phyloP scores from a whole-genome alignment of 2,797 vertebrate genomes.

The Crax fasciolata region DNA sequence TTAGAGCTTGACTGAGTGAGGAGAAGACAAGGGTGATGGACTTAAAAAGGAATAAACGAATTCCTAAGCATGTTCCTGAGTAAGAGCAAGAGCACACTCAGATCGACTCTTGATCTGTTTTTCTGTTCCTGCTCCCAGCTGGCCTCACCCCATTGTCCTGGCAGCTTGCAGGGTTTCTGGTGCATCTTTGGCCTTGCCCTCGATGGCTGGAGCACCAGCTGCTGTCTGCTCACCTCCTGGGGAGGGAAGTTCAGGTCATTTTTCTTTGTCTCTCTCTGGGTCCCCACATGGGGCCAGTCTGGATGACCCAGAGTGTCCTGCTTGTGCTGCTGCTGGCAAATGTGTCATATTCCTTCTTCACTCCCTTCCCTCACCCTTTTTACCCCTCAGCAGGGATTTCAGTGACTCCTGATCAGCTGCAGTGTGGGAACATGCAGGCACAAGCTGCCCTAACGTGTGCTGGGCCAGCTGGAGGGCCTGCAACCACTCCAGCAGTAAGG shows the following conservation, averaged over 20 bases:
- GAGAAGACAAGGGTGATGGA: neutral
- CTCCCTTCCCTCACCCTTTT: neutral
- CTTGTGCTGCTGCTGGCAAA: neutral
- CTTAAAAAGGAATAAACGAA: neutral
- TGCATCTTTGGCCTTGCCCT: rapidly evolving
- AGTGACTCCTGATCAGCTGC: rapidly evolving
- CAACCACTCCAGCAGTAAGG: rapidly evolving
- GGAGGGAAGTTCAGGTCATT: neutral
- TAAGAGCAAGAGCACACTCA: rapidly evolving
- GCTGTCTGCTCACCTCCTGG: neutral
- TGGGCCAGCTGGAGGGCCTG: neutral
- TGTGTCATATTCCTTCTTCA: rapidly evolving
- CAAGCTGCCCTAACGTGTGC: rapidly evolving
- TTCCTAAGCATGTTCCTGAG: neutral
- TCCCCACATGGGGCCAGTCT: neutral
- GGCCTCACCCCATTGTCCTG: rapidly evolving
- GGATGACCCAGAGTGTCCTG: rapidly evolving
- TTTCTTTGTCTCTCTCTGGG: neutral
- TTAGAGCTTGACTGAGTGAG: neutral
- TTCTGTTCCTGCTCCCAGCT: neutral
- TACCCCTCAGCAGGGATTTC: neutral
- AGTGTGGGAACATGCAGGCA: rapidly evolving
- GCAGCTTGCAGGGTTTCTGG: neutral
- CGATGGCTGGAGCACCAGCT: neutral
- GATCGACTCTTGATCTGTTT: neutral